These are phyloP conservation scores for Pangasius djambal DNA, from an alignment of 2,797 vertebrate genomes.

Conservation along the genomic window DNA sequence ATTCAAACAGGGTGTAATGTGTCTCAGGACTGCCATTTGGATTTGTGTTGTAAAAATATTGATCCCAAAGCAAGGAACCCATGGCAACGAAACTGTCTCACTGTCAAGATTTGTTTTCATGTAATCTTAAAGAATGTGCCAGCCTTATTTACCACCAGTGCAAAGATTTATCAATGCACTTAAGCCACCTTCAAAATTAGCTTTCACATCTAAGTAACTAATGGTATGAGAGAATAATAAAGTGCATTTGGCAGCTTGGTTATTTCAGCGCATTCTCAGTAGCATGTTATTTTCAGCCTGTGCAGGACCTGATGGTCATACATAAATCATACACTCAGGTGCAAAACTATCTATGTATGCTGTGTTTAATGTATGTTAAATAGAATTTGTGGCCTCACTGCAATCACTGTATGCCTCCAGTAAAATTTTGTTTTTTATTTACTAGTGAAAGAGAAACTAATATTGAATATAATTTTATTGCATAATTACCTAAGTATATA, in stretches of 20 bases:
- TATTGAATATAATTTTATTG: neutral
- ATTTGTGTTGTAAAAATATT: neutral
- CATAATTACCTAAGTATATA: conserved; percentile 9
- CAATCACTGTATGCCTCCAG: conserved; percentile 37
- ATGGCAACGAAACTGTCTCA: neutral
- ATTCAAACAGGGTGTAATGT: neutral
- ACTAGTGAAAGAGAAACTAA: neutral
- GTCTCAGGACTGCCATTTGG: neutral
- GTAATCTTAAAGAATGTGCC: neutral
- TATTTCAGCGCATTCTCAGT: conserved; percentile 39
- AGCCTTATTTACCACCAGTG: conserved; percentile 17
- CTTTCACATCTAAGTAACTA: conserved; percentile 32
- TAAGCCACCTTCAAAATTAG: conserved; percentile 36
- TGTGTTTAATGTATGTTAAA: conserved; percentile 33
- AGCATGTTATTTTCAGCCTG: conserved; percentile 35
- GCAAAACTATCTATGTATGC: conserved; percentile 29
- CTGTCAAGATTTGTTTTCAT: neutral
- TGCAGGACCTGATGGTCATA: conserved; percentile 32
- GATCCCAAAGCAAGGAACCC: neutral
- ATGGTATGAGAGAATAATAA: conserved; percentile 32
- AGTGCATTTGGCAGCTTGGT: conserved; percentile 39
- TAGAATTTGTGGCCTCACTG: conserved; percentile 30
- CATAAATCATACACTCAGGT: conserved; percentile 43
- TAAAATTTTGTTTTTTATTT: neutral
- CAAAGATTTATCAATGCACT: conserved; percentile 19